Conservation (phyloP, 2,797 vertebrate genomes). For the Myotis myotis region DNA sequence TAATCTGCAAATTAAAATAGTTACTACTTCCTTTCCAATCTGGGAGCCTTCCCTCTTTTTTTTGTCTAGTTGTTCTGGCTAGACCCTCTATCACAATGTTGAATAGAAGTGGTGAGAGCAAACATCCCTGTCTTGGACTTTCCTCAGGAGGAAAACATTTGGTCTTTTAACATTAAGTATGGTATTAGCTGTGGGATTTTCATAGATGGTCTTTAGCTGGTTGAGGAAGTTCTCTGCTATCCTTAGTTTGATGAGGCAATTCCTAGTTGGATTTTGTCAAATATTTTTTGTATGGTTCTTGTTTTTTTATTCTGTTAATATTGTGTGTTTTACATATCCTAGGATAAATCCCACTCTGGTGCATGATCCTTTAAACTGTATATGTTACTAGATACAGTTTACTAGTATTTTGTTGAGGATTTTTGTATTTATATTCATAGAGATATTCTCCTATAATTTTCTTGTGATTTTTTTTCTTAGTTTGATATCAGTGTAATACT, state of each 20-base stretch:
- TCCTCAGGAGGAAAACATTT: neutral
- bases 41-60: neutral
- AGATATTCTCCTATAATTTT: neutral
- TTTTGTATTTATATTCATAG: neutral
- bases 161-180: neutral
- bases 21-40: neutral
- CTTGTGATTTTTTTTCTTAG: neutral
- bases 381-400: neutral
- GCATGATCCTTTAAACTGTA: neutral
- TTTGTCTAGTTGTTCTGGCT: neutral
- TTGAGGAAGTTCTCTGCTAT: slow-evolving; percentile 7
- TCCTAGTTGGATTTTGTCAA: neutral
- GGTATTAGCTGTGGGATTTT: neutral
- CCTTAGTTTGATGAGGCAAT: neutral
- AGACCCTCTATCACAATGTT: neutral
- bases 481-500: neutral
- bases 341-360: neutral
- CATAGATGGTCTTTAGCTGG: neutral
- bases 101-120: neutral
- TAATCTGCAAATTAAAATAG: neutral
- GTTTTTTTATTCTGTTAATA: neutral
- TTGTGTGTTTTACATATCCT: neutral
- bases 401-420: neutral
- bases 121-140: neutral
- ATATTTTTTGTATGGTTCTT: neutral